Conservation (phyloP, 2,888 invertebrate species). For the Agrochola lota region DNA sequence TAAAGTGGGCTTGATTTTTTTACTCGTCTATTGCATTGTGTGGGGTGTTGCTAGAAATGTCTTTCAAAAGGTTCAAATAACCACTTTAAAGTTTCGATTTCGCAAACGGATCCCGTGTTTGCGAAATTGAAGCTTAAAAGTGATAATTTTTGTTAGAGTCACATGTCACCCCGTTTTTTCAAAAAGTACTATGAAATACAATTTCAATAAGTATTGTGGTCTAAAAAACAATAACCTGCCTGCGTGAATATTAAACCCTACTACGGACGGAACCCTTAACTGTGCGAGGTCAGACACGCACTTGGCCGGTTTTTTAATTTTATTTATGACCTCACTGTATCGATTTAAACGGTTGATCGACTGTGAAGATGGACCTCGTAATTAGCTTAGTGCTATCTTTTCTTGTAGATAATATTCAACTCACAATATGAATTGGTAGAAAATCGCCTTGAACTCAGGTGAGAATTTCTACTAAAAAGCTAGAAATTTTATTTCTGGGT, state of each 20-base stretch:
- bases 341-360: background rate
- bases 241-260: background rate
- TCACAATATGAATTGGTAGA: background rate
- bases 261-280: background rate
- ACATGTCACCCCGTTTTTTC: background rate
- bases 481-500: slow-evolving; percentile 13
- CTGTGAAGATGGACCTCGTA: background rate
- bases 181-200: background rate
- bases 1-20: background rate
- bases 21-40: too few relatives aligned
- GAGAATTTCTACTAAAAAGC: slow-evolving; percentile 19
- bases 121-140: background rate
- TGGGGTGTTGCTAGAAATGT: background rate
- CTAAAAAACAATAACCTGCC: background rate
- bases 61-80: background rate
- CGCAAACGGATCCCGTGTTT: background rate
- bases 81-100: background rate
- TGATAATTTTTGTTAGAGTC: background rate
- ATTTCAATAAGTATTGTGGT: background rate
- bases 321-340: background rate
- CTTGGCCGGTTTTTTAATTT: background rate
- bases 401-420: background rate
- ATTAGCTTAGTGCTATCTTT: background rate
- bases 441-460: background rate
- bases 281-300: background rate